Base-by-base conservation (phyloP, 2,888 invertebrate species). In the Heliconius sara region DNA sequence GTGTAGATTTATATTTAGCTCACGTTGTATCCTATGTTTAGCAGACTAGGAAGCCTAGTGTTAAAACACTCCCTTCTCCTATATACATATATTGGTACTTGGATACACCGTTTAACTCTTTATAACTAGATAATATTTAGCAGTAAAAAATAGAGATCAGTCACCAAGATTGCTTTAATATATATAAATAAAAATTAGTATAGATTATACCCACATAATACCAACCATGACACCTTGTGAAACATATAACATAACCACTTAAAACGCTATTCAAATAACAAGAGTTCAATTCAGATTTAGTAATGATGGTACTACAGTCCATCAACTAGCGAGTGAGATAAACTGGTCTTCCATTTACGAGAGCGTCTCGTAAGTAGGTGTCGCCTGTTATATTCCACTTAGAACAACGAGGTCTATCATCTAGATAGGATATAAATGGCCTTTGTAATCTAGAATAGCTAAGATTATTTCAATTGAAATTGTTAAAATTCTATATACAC, bases 301-400 rank as follows among this genome's bases (percentile, higher is more conserved):
- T 66, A 60, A 74, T 68, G 73, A 77, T 66, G 39, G 27, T 22
- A 43, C 67, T 39, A 63, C 12, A 74, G 16, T 77, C 30, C 67
- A 65, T 78, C 71, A 79, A 72, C 66, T 43, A 34, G 34, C n/a
- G 43, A 72, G 12, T 70, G 65, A 79, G 79, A 79, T 76, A 76
- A 76, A 79, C 76, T 79, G 22, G 65, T 34, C 65, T 79, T 65
- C 52, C 67, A 76, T 72, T 52, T 47, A 30, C 57, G 2, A 43
- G 63, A 65, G 68, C 71, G 43, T 65, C 71, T 72, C 57, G 30
- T 16, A 72, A 76, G 47, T 72, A 66, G 72, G 57, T 57, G 70
- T 75, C 52, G 34, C 65, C 25, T 66, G 72, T 57, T 67, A 73
- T 34, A 72, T 78, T 78, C 67, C 27, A 67, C 67, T 67, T 76